Evolutionary conservation across 2,888 invertebrate genomes (phyloP), one percentile per base, ranked within the genome.

Genomic region (Scaptomyza caliginosa): DNA sequence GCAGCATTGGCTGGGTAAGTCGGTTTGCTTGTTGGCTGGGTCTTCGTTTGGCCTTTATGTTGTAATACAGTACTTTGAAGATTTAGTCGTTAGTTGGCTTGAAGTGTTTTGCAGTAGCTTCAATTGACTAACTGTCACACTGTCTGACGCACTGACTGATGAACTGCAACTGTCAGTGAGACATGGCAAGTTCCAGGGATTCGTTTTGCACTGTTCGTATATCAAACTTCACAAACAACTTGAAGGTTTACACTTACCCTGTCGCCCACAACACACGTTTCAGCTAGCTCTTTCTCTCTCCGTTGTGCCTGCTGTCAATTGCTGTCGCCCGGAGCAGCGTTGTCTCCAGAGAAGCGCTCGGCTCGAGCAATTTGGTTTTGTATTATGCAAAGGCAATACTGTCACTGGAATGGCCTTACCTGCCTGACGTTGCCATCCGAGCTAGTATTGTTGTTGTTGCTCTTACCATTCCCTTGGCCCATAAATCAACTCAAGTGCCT

Each of bases 401-500:
- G 75, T 74, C 75, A 74, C 51, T 69, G 60, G 64, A 74, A 63
- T 66, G 66, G 60, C 57, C 66, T 60, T 69, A 80, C 81, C 84
- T 84, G 81, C 57, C 77, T 63, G 34, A 36, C 49, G 63, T 42
- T 49, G 40, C 28, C 34, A 39, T 19, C 16, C 10, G 2, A 10
- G 10, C 8, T 42, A 2, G 7, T 42, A 11, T 42, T 28, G 17
- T 17, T 28, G 11, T 16, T 24, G 2, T 23, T 64, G 66, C 45
- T 39, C 32, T 62, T 77, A 68, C 74, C 86, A 65, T 74, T 56
- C 70, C 65, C 59, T 65, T 65, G 72, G 70, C 52, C 56, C 75
- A 84, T 84, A 84, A 84, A 84, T 84, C 83, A 84, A 87, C 79
- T 87, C 70, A 85, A 84, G 83, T 79, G 87, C 82, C 87, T 86